Base-by-base conservation (phyloP, 2,888 invertebrate genomes). In the Heliconius sara region DNA sequence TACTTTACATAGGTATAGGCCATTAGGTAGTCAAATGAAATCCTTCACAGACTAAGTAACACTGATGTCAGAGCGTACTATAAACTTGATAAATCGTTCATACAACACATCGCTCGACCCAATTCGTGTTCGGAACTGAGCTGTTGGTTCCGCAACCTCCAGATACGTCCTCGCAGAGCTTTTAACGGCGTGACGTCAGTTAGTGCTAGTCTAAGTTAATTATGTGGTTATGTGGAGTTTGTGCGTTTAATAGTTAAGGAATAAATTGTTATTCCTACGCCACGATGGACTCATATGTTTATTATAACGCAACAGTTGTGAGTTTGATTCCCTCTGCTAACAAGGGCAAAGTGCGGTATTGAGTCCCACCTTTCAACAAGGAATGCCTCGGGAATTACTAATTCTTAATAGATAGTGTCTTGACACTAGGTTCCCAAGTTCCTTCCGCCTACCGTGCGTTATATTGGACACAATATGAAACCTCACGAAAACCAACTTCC, bases 51-150 rank as follows among this genome's bases (percentile, higher is more conserved):
- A 71, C 16, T 71, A 13, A 47, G 27, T 13, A 71, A 47, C 27
- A 16, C 52, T 47, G 0, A 71, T 27, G 10, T 47, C 25, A 47
- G 25, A 47, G 47, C 10, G 43, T 27, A 39, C 60, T 74, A 39
- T 25, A 74, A 60, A 63, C 63, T 74, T 63, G 34, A 34, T 74
- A 74, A 60, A 74, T 39, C n/a, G 57, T 30, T 47, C 57, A 34
- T 74, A 63, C 60, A 63, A 74, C 63, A 65, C n/a, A 60, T 39
- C 74, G 63, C 74, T 25, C 39, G 74, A 65, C 74, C 39, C n/a
- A 74, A 39, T 60, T 63, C 22, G 25, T 25, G 39, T 65, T 34
- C 63, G 25, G 10, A 65, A 43, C 34, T 39, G 74, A 74, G 27
- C 39, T 39, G 74, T 65, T 74, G 73, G 63, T 57, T 30, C 74